Conservation (phyloP, 2,888 invertebrate genomes). For the Tenthredo notha region DNA sequence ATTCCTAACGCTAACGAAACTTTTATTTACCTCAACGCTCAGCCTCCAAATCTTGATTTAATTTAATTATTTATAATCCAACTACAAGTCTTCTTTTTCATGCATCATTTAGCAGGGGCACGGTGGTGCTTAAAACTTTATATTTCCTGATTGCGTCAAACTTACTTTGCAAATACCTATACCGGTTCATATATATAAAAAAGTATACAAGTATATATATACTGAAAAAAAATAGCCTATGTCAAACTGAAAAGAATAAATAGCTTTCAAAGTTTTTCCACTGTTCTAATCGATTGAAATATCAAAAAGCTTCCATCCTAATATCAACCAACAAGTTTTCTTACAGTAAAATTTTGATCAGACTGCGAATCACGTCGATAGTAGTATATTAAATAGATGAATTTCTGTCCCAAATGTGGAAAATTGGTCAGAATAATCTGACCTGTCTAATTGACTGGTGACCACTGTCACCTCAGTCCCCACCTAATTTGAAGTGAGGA, state of each 20-base stretch:
- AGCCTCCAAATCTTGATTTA: slow-evolving; percentile 17
- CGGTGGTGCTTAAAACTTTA: slow-evolving; percentile 29
- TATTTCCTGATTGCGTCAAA: slow-evolving; percentile 28
- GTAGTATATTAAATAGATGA: neutral
- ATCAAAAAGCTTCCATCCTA: neutral
- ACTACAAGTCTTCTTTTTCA: slow-evolving; percentile 24
- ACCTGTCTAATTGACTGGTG: neutral
- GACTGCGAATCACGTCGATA: neutral
- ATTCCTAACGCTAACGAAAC: slow-evolving; percentile 10
- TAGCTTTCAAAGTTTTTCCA: neutral
- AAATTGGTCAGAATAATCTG: neutral
- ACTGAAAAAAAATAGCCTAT: neutral
- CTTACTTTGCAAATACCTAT: slow-evolving; percentile 9
- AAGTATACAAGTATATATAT: neutral
- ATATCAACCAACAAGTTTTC: neutral
- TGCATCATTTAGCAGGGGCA: slow-evolving; percentile 20
- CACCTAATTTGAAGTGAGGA: neutral
- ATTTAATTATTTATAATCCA: slow-evolving; percentile 42
- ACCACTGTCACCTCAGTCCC: neutral
- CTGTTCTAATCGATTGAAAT: neutral
- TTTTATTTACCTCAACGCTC: slow-evolving; percentile 38
- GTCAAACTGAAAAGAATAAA: neutral
- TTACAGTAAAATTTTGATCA: neutral
- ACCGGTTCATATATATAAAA: neutral
- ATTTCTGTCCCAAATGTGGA: neutral